Evolutionary conservation across 2,113 vertebrate genomes (phyloP).

Genomic region (Cyanoliseus patagonus): DNA sequence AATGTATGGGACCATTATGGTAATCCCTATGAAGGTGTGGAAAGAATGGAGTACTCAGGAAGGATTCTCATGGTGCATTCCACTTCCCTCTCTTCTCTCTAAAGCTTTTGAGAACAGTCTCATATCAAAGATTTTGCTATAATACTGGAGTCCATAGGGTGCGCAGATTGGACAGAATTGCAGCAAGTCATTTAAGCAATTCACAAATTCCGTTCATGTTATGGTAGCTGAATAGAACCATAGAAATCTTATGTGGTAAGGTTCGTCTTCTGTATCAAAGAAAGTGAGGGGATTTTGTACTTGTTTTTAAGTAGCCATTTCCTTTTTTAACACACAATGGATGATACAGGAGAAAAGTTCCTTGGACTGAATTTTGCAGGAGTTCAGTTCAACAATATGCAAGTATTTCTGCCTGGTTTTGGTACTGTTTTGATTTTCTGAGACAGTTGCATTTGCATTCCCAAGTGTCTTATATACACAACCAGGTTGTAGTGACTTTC

Average conservation of each 20-base stretch:
- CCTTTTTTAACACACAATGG: not conserved
- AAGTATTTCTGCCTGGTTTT: not conserved
- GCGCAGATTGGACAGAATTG: not conserved
- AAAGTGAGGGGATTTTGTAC: not conserved
- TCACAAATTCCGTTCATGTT: not conserved
- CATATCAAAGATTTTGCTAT: not conserved
- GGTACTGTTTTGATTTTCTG: not conserved
- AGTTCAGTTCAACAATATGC: not conserved
- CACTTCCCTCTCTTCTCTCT: not conserved
- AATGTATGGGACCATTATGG: slow-evolving; percentile 6
- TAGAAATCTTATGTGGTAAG: not conserved
- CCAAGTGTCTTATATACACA: not conserved
- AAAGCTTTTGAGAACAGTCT: not conserved
- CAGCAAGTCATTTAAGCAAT: not conserved
- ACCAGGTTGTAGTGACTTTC: not conserved
- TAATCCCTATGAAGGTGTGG: slow-evolving; percentile 22
- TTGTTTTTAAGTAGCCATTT: not conserved
- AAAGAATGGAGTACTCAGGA: not conserved
- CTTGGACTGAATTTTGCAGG: not conserved
- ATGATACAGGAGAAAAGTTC: not conserved
- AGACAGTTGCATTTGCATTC: not conserved
- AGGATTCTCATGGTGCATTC: not conserved
- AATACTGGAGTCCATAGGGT: not conserved
- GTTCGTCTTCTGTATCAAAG: not conserved
- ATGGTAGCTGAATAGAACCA: not conserved